Percentiles rank a stretch among this genome's conserved stretches.
Conservation (phyloP, 2,113 vertebrate genomes). For the Pangasianodon gigas region DNA sequence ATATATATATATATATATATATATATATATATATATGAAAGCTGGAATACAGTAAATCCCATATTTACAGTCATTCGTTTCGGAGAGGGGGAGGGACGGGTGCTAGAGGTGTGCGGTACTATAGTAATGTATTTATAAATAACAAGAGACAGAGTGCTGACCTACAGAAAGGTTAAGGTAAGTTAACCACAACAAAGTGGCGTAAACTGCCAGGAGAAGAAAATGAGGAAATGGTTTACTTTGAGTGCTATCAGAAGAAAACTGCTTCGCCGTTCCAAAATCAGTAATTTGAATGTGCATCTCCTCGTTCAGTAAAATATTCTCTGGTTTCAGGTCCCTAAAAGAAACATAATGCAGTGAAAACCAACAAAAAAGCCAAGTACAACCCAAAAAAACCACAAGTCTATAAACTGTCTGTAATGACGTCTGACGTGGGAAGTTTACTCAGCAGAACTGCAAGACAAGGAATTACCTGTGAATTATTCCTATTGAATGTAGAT, state of each 20-base stretch:
- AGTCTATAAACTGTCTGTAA: not conserved
- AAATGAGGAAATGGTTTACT: constrained; percentile 63
- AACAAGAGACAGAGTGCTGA: not conserved
- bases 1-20: too few relatives aligned
- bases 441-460: too few relatives aligned
- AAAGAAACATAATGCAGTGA: constrained; percentile 52
- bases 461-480: constrained; percentile 89
- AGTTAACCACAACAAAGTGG: not conserved
- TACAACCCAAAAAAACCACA: not conserved
- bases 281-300: constrained; percentile 99
- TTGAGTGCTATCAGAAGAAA: constrained; percentile 92
- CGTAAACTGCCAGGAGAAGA: not conserved
- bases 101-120: not conserved
- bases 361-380: not conserved
- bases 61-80: not conserved
- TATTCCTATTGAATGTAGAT: constrained; percentile 93
- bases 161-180: not conserved
- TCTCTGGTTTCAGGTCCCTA: constrained; percentile 98
- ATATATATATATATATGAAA: too few relatives aligned
- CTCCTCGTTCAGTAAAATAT: constrained; percentile 95
- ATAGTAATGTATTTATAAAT: not conserved
- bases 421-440: not conserved
- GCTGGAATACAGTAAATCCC: not conserved
- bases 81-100: not conserved
- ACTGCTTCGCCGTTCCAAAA: constrained; percentile 96